These are phyloP conservation scores for Hybos culiciformis DNA, from an alignment of 2,888 invertebrate genomes.

Conservation along the genomic window DNA sequence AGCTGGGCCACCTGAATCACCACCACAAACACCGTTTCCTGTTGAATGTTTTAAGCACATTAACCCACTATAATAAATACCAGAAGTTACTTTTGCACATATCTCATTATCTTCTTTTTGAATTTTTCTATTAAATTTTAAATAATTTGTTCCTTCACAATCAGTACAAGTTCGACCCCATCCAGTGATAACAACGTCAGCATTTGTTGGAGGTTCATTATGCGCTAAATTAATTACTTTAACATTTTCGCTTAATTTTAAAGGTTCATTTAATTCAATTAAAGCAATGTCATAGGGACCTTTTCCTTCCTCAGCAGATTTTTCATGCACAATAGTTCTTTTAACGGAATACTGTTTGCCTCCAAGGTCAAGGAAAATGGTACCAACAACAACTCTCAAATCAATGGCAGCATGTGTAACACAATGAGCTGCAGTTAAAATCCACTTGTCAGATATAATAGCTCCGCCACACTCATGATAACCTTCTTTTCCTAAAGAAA, in stretches of 20 bases:
- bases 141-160: slow-evolving; percentile 16
- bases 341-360: too few species aligned
- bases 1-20: slow-evolving; percentile 28
- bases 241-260: slow-evolving; percentile 17
- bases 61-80: not conserved
- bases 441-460: too few species aligned
- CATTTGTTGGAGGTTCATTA: slow-evolving; percentile 15
- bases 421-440: too few species aligned
- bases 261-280: slow-evolving; percentile 15
- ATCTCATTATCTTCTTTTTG: slow-evolving; percentile 13
- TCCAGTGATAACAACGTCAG: slow-evolving; percentile 20
- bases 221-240: slow-evolving; percentile 20
- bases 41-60: slow-evolving; percentile 20
- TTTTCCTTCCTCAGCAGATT: too few species aligned
- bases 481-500: too few species aligned
- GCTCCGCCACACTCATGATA: too few species aligned
- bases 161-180: slow-evolving; percentile 20
- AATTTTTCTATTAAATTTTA: slow-evolving; percentile 22
- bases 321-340: too few species aligned
- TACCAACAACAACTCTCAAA: too few species aligned
- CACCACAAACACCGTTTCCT: slow-evolving; percentile 25
- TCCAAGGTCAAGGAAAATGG: too few species aligned
- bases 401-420: too few species aligned
- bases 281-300: slow-evolving; percentile 24
- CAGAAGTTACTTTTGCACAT: not conserved